Percentiles rank a stretch among this genome's conserved stretches.
Evolutionary conservation across 2,888 invertebrate genomes (phyloP).

Genomic region (Pachycephus smyrnensis): DNA sequence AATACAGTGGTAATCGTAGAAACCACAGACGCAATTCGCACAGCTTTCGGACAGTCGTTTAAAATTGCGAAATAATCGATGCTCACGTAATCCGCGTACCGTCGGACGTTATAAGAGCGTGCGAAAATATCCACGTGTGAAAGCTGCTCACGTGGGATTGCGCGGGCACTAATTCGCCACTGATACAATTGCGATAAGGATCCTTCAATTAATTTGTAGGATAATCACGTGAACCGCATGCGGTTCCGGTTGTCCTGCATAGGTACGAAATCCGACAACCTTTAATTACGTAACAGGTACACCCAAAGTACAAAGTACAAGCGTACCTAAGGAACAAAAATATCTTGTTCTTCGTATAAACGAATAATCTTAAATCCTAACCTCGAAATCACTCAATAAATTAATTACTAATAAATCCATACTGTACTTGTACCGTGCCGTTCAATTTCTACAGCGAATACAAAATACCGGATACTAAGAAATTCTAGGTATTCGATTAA

Average conservation of each 20-base stretch:
- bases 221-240: background rate
- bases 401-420: background rate
- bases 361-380: background rate
- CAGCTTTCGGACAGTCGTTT: background rate
- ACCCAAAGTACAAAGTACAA: background rate
- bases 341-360: background rate
- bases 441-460: background rate
- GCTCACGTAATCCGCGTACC: background rate
- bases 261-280: background rate
- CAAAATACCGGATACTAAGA: background rate
- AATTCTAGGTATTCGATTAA: background rate
- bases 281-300: background rate
- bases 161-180: background rate
- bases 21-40: background rate
- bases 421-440: no score
- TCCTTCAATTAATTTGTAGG: background rate
- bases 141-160: background rate
- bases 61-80: no score
- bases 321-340: background rate
- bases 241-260: background rate
- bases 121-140: background rate
- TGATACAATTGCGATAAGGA: background rate
- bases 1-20: background rate
- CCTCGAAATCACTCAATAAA: background rate
- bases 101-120: background rate